Percentiles rank a stretch among this genome's conserved stretches.
These are phyloP conservation scores for Pilophorus perplexus DNA, from an alignment of 2,888 invertebrate genomes.

Conservation along the genomic window DNA sequence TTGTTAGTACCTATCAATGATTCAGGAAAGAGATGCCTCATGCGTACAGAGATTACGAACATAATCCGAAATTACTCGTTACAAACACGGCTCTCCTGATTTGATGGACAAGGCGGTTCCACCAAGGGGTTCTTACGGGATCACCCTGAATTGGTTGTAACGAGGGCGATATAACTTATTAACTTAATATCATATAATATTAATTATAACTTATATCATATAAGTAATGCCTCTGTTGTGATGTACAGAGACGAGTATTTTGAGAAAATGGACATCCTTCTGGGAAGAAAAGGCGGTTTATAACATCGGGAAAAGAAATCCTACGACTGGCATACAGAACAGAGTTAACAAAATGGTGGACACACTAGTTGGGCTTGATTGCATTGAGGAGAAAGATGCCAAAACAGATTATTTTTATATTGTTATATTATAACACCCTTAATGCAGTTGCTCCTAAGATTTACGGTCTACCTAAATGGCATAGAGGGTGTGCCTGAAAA, in stretches of 20 bases:
- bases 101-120: background rate
- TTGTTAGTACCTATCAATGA: background rate
- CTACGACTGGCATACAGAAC: conserved; percentile 6
- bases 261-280: background rate
- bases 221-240: background rate
- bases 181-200: no score
- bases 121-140: no score
- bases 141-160: no score
- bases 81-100: background rate
- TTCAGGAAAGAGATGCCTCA: background rate
- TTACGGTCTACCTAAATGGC: conserved; percentile 6
- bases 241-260: conserved; percentile 2
- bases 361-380: background rate
- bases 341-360: conserved; percentile 12
- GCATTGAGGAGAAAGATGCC: background rate
- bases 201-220: no score
- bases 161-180: no score
- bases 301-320: background rate
- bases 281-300: background rate
- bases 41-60: background rate
- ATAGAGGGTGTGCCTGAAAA: background rate
- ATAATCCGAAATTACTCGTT: conserved; percentile 1
- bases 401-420: no score
- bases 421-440: background rate
- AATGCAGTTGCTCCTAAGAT: conserved; percentile 5